Evolutionary conservation across 2,113 vertebrate genomes (phyloP).

Genomic region (Vicugna pacos): DNA sequence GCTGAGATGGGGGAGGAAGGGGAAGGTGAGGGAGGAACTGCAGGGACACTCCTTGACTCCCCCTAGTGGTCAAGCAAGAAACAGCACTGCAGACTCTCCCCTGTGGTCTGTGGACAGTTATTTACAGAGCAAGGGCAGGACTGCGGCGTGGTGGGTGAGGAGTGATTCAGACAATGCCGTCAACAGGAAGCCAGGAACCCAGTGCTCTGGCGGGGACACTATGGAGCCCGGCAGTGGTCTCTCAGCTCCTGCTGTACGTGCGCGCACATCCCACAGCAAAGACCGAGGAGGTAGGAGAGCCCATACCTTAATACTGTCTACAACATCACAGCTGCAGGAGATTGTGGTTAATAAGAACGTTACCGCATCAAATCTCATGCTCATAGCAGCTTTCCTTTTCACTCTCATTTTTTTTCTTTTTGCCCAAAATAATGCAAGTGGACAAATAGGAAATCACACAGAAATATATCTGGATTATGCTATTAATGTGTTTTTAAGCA

Average conservation of each 20-base stretch:
- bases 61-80: conserved; percentile 77
- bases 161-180: neutral
- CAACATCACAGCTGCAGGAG: neutral
- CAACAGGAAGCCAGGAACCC: neutral
- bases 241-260: accelerated
- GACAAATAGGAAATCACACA: conserved; percentile 17
- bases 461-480: neutral
- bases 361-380: neutral
- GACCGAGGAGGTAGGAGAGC: neutral
- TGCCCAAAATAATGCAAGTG: neutral
- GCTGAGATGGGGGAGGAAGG: neutral
- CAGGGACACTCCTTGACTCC: conserved; percentile 73
- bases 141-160: neutral
- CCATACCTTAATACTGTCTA: neutral
- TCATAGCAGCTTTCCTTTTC: neutral
- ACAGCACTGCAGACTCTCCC: conserved; percentile 3
- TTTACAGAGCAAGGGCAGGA: neutral
- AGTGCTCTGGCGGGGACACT: neutral
- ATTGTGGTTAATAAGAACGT: neutral
- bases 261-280: neutral
- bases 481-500: neutral
- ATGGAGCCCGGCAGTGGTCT: accelerated
- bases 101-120: neutral
- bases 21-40: neutral
- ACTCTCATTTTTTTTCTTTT: neutral